A percentile compares a stretch with the other conserved stretches of the same genome.
Conservation (phyloP, 2,888 invertebrate genomes). For the Zhuqinia jingwanae region DNA sequence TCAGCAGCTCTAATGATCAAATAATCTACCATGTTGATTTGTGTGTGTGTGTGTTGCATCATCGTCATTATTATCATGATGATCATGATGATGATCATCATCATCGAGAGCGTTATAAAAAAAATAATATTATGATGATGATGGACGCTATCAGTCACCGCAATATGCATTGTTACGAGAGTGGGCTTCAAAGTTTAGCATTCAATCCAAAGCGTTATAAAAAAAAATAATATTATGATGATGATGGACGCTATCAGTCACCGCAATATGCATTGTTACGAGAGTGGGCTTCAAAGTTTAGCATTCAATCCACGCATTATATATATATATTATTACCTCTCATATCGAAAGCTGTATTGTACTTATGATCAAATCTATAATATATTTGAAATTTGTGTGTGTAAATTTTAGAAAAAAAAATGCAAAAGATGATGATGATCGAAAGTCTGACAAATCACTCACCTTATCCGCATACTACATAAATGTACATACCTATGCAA, state of each 20-base stretch:
- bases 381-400: constrained; percentile 24
- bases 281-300: constrained; percentile 24
- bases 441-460: constrained; percentile 32
- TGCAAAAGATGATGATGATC: constrained; percentile 45
- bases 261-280: no score
- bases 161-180: no score
- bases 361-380: no score
- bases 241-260: constrained; percentile 22
- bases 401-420: no score
- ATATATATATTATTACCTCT: neutral
- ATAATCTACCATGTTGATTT: constrained; percentile 51
- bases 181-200: constrained; percentile 17
- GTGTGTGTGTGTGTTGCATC: constrained; percentile 49
- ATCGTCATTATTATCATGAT: constrained; percentile 24
- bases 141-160: constrained; percentile 27
- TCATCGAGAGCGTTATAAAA: constrained; percentile 9
- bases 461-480: no score
- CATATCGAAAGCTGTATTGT: no score
- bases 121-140: constrained; percentile 16
- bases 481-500: neutral
- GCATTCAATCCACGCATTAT: neutral
- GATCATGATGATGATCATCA: neutral
- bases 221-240: constrained; percentile 23
- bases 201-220: neutral
- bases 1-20: constrained; percentile 38